These are phyloP conservation scores for Phalacrocorax carbo DNA, from an alignment of 2,113 vertebrate genomes.

Conservation along the genomic window DNA sequence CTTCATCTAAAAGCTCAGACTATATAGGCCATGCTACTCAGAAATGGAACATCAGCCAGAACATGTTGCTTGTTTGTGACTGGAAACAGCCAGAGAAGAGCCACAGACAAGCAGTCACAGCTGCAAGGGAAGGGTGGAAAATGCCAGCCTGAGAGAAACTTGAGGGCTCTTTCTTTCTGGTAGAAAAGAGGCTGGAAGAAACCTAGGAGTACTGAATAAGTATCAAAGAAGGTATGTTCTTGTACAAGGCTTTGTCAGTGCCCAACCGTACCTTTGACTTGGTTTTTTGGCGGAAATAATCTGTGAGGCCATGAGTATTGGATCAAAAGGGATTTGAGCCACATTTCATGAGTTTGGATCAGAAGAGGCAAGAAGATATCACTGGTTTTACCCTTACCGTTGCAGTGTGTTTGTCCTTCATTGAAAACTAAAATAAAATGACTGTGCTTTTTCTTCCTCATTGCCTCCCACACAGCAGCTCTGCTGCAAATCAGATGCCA, in stretches of 20 bases:
- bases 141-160: not conserved
- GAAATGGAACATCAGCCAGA: not conserved
- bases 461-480: not conserved
- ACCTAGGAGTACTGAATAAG: not conserved
- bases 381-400: not conserved
- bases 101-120: not conserved
- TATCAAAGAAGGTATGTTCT: not conserved
- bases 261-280: not conserved
- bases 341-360: not conserved
- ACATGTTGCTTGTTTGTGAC: not conserved
- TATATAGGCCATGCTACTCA: not conserved
- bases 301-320: not conserved
- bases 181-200: not conserved
- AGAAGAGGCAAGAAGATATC: not conserved
- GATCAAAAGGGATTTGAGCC: not conserved
- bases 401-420: not conserved
- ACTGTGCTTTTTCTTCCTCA: not conserved
- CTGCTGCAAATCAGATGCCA: not conserved
- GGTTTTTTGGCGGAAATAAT: not conserved
- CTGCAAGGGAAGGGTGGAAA: not conserved
- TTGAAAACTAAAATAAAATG: not conserved
- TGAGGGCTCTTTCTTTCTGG: not conserved
- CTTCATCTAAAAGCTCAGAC: not conserved
- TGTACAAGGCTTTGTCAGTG: not conserved
- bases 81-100: not conserved